A percentile compares a stretch with the other conserved stretches of the same genome.
phyloP scores from a whole-genome alignment of 2,113 vertebrate species.

The Leiothrix lutea region DNA sequence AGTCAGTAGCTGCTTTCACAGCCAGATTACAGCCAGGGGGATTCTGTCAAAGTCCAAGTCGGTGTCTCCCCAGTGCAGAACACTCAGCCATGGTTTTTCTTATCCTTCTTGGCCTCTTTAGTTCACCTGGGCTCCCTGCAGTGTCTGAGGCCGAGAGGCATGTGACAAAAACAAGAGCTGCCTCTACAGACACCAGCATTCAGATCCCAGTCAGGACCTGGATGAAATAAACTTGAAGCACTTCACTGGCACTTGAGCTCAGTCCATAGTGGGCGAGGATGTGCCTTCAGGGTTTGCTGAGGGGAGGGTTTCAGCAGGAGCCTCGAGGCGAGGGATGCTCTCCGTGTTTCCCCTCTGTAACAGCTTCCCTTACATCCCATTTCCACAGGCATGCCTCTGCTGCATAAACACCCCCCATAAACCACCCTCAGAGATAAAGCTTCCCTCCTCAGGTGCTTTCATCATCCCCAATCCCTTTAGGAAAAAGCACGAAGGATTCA shows the following conservation, averaged over 20 bases:
- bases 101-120: neutral
- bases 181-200: neutral
- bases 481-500: neutral
- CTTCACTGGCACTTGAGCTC: neutral
- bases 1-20: neutral
- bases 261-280: neutral
- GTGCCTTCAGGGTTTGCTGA: neutral
- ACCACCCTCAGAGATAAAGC: neutral
- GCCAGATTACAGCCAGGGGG: neutral
- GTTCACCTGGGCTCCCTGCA: neutral
- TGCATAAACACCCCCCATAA: neutral
- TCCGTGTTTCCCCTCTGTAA: accelerated
- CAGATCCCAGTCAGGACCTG: neutral
- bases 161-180: neutral
- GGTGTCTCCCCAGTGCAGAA: neutral
- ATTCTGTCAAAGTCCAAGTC: neutral
- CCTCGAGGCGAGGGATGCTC: neutral
- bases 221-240: neutral
- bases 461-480: neutral
- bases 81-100: neutral
- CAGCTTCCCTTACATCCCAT: neutral
- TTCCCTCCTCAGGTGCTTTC: conserved; percentile 2
- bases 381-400: neutral
- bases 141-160: neutral
- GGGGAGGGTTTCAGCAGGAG: neutral